Evolutionary conservation across 2,888 invertebrate species (phyloP).

Genomic region (Melangyna quadrimaculata): DNA sequence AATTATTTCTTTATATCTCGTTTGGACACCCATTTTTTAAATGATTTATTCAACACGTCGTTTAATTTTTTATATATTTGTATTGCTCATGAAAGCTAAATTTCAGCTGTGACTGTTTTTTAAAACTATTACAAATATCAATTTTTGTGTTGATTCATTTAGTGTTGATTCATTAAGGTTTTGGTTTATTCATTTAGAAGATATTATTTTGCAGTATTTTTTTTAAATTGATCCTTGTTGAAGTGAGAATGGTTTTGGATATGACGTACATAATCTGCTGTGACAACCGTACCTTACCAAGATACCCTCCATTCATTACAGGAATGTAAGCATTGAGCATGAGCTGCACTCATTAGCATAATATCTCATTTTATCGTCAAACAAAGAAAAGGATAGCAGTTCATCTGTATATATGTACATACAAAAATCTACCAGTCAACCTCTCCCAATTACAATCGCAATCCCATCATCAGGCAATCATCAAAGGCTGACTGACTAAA

Average conservation of each 20-base stretch:
- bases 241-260: slow-evolving; percentile 1
- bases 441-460: slow-evolving; percentile 11
- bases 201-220: background rate
- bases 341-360: slow-evolving; percentile 57
- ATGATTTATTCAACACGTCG: background rate
- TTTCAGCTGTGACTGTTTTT: background rate
- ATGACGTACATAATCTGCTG: background rate
- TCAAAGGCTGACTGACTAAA: slow-evolving; percentile 16
- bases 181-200: background rate
- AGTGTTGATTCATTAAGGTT: too few relatives aligned
- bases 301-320: background rate
- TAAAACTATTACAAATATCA: background rate
- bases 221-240: background rate
- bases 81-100: background rate
- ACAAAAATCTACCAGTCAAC: background rate
- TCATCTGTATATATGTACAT: background rate
- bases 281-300: background rate
- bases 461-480: slow-evolving; percentile 14
- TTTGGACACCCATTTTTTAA: background rate
- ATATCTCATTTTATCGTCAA: slow-evolving; percentile 41
- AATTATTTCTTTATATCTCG: background rate
- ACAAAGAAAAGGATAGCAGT: slow-evolving; percentile 41
- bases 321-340: slow-evolving; percentile 8
- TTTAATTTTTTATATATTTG: background rate
- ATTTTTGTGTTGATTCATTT: background rate